Evolutionary conservation across 2,113 vertebrate species (phyloP).

Genomic region (Vombatus ursinus): DNA sequence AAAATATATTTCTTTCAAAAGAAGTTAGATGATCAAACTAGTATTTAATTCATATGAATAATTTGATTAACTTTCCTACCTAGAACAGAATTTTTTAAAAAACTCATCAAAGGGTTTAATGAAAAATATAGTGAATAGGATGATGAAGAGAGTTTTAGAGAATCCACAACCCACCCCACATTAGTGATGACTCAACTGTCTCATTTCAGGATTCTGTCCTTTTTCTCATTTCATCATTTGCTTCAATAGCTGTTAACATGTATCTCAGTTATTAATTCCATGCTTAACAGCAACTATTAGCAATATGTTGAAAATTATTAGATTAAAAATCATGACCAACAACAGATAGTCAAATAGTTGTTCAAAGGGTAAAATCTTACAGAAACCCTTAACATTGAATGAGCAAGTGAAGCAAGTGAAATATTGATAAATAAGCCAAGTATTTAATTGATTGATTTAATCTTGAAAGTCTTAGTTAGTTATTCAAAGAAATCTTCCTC

Average conservation of each 20-base stretch:
- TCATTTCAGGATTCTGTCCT: neutral
- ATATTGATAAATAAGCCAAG: neutral
- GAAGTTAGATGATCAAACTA: neutral
- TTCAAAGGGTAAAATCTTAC: neutral
- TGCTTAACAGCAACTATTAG: neutral
- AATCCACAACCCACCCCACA: neutral
- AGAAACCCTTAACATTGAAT: neutral
- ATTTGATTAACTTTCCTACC: neutral
- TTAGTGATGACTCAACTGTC: neutral
- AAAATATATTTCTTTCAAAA: neutral
- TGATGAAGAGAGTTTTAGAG: neutral
- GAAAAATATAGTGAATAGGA: neutral
- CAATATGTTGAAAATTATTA: neutral
- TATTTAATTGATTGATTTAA: neutral
- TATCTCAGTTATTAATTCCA: neutral
- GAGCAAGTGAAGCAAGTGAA: neutral
- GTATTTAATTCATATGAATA: neutral
- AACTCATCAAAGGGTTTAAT: constrained; percentile 2
- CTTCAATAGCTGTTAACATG: neutral
- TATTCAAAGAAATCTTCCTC: neutral
- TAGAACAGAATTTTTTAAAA: neutral
- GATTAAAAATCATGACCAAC: neutral
- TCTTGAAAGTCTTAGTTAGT: neutral
- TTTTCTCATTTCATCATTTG: neutral
- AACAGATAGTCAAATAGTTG: neutral